Conservation (phyloP, 2,888 invertebrate species). For the Cryptocephalus primarius region DNA sequence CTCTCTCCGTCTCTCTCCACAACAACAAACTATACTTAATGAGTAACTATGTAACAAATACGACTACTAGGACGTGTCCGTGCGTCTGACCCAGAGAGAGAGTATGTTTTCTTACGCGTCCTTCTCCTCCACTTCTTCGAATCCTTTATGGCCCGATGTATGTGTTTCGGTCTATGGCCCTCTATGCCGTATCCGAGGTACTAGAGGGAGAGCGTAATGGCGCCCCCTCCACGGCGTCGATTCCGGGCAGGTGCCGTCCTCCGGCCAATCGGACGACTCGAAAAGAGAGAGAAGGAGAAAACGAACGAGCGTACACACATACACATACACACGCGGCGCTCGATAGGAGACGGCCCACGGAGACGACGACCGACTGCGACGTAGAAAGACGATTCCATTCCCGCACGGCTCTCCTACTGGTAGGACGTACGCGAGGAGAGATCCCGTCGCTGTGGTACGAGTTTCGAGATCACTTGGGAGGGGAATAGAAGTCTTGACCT, state of each 20-base stretch:
- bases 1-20: neutral
- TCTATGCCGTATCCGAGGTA: slow-evolving; percentile 62
- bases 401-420: neutral
- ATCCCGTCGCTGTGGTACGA: neutral
- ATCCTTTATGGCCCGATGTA: slow-evolving; percentile 71
- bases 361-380: slow-evolving; percentile 7
- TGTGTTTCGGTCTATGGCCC: slow-evolving; percentile 60
- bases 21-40: neutral
- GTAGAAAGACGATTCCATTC: neutral
- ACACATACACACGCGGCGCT: slow-evolving; percentile 21
- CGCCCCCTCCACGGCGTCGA: slow-evolving; percentile 37
- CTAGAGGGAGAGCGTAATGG: slow-evolving; percentile 44
- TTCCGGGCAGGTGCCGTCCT: slow-evolving; percentile 43
- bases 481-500: too few relatives aligned
- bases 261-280: slow-evolving; percentile 33
- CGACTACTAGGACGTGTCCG: neutral
- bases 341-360: slow-evolving; percentile 15
- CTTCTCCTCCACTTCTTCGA: slow-evolving; percentile 60
- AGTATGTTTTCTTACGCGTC: slow-evolving; percentile 40
- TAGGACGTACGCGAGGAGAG: neutral
- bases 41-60: too few relatives aligned
- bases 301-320: neutral
- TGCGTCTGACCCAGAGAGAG: slow-evolving; percentile 36
- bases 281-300: too few relatives aligned
- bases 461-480: neutral